phyloP scores from a whole-genome alignment of 2,888 invertebrate species.

The Apocheima hispidaria region DNA sequence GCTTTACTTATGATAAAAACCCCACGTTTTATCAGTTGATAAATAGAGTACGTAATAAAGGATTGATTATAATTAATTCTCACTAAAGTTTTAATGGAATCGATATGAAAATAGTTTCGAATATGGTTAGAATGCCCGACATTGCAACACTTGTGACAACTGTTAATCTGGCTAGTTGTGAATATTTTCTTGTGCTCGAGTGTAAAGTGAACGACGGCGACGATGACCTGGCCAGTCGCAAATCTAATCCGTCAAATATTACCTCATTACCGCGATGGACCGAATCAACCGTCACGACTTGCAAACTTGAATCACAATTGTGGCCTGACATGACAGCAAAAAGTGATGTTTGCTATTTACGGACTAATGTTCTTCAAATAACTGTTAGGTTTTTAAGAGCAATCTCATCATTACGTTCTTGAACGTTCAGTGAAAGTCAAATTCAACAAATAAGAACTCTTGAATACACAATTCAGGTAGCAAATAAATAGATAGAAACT shows the following conservation, averaged over 20 bases:
- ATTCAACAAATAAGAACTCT: conserved; percentile 6
- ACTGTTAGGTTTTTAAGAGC: conserved; percentile 24
- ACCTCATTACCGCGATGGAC: conserved; percentile 25
- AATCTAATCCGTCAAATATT: conserved; percentile 29
- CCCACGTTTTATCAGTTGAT: no score
- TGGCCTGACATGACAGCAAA: conserved; percentile 25
- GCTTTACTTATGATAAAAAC: no score
- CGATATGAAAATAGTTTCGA: background rate
- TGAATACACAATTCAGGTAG: conserved; percentile 5
- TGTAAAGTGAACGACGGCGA: conserved; percentile 36
- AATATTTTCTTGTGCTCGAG: conserved; percentile 9
- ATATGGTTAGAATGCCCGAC: background rate
- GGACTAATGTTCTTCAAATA: conserved; percentile 29
- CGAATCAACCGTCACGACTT: conserved; percentile 46
- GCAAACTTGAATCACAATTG: conserved; percentile 30
- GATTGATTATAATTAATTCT: no score
- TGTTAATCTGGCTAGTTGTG: conserved; percentile 19
- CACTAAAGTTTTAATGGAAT: background rate
- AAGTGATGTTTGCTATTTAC: conserved; percentile 23
- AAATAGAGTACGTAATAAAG: no score
- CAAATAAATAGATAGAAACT: background rate
- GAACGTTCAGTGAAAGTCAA: conserved; percentile 12
- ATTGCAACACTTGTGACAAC: background rate
- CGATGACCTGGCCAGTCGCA: conserved; percentile 31
- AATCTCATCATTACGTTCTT: conserved; percentile 6